Percentiles rank a stretch among this genome's conserved stretches.
Conservation (phyloP, 2,797 vertebrate genomes). For the Chromobotia macracanthus region DNA sequence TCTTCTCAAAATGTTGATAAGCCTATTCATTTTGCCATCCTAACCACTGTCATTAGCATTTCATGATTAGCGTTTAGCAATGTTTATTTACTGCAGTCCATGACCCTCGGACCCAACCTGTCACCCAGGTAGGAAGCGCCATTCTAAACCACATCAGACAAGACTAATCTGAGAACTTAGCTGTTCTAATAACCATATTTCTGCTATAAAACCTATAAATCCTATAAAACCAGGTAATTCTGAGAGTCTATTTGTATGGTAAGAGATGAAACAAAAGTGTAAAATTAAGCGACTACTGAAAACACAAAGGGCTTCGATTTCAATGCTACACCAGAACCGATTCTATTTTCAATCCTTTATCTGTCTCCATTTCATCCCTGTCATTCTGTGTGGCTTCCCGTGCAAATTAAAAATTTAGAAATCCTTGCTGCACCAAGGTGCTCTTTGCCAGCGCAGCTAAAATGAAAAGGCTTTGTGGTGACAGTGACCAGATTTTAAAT, state of each 20-base stretch:
- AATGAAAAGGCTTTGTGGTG: constrained; percentile 88
- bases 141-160: not conserved
- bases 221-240: too few relatives aligned
- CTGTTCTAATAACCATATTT: not conserved
- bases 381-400: constrained; percentile 79
- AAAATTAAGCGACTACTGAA: not conserved
- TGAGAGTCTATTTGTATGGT: not conserved
- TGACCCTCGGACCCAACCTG: too few relatives aligned
- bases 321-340: constrained; percentile 52
- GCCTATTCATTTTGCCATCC: too few relatives aligned
- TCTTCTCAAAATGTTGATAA: too few relatives aligned
- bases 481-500: constrained; percentile 94
- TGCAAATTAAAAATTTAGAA: constrained; percentile 89
- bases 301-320: constrained; percentile 16
- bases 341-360: constrained; percentile 27
- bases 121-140: not conserved
- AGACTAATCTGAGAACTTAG: not conserved
- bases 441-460: constrained; percentile 87
- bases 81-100: too few relatives aligned
- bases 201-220: not conserved
- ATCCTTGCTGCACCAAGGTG: constrained; percentile 75
- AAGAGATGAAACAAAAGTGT: not conserved
- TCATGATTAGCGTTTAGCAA: too few relatives aligned
- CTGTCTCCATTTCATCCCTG: constrained; percentile 61
- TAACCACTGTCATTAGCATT: too few relatives aligned